Conservation (phyloP, 1,140 invertebrate genomes). For the Lithobius niger region DNA sequence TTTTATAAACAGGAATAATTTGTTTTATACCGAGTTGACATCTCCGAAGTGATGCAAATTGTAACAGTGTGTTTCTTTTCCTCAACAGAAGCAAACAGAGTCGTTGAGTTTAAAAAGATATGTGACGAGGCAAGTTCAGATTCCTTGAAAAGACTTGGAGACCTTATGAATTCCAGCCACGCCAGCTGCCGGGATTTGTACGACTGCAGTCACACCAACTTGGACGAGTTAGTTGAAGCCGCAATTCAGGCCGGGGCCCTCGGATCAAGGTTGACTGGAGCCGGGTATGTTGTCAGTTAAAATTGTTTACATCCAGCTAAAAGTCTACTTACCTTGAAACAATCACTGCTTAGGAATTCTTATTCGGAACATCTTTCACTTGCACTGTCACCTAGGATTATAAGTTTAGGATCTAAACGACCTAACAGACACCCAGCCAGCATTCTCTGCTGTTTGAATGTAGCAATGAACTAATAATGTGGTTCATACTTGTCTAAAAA, state of each 20-base stretch:
- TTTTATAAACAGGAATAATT: too few relatives aligned
- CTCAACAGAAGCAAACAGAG: constrained; percentile 46
- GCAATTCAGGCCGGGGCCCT: constrained; percentile 55
- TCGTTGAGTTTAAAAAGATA: constrained; percentile 53
- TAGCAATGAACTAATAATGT: not conserved
- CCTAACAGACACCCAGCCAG: not conserved
- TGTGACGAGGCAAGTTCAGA: constrained; percentile 39
- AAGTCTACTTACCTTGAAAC: not conserved
- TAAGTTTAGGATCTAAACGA: constrained; percentile 3
- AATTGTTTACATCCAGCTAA: constrained; percentile 4
- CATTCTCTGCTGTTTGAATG: not conserved
- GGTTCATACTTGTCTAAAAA: too few relatives aligned
- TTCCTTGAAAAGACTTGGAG: constrained; percentile 49
- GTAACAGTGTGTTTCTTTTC: not conserved
- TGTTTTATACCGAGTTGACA: too few relatives aligned
- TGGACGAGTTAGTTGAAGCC: constrained; percentile 69
- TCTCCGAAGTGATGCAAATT: too few relatives aligned
- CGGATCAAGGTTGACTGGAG: constrained; percentile 83
- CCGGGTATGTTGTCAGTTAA: constrained; percentile 44
- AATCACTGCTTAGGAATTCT: not conserved
- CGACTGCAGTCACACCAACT: constrained; percentile 81
- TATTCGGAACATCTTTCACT: not conserved
- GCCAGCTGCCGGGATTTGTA: constrained; percentile 68
- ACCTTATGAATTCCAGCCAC: constrained; percentile 81
- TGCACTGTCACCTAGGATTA: constrained; percentile 1